Base-by-base conservation (phyloP, 2,888 invertebrate species). In the Drosophila cognata region DNA sequence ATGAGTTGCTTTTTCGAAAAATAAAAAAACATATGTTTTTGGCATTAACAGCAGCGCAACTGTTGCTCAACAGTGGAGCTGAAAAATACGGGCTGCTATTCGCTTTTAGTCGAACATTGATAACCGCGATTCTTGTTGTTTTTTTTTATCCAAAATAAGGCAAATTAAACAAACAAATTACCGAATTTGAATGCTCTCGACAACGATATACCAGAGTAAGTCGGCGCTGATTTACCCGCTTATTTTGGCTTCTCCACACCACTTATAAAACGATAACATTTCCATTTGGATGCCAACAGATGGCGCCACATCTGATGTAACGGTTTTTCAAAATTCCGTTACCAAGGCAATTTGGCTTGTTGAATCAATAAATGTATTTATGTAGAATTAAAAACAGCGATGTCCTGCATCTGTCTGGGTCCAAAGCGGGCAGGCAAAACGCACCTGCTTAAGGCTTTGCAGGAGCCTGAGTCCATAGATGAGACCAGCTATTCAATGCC, bases 361-460 rank as follows among this genome's bases (percentile, higher is more conserved):
- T 88, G 16, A 63, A 77, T 86, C 85, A 55, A 88, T 85, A 48
- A 8, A 46, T 11, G 0, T 16, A 25, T 35, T 31, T 38, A 31
- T 13, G 13, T 1, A 1, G 41, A 43, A n/a, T 29, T n/a, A 28
- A 10, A 2, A 1, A n/a, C 10, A 11, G 29, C 56, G 73, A 78
- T 84, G 80, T 93, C 94, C 84, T 94, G 94, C 77, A 91, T 97
- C 10, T 97, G 97, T 84, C 93, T 97, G 36, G 97, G 97, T 0
- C 97, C 97, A 0, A 94, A 95, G 71, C 95, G 96, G 41, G 96
- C 97, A 0, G 97, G 97, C 0, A 97, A 97, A 94, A 97, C 97
- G 0, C 95, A 97, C 33, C 93, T 97, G 28, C 91, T 97, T 71
- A 96, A 96, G 92, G 95, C 95, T 73, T 93, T 97, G 0, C 96